Evolutionary conservation across 1,140 invertebrate genomes (phyloP), one percentile per base, ranked within the genome.

Genomic region (Scaptomyza montana): DNA sequence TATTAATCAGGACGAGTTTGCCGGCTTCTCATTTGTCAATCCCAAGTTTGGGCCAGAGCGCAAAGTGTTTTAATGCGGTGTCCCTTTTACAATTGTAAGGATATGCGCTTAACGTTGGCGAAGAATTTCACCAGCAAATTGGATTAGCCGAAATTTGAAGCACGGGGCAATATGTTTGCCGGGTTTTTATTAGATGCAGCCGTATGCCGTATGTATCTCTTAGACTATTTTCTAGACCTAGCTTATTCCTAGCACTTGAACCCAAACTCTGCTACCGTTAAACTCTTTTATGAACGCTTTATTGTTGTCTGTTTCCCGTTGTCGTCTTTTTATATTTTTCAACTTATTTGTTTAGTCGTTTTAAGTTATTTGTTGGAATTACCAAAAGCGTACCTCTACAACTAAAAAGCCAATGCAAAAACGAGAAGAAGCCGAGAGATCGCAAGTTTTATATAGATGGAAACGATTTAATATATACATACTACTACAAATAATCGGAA

Each of bases 1-100:
- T 74, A 99, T 99, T 89, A 99, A 99, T 94, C 94, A 94, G 93
- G 98, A 99, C 81, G 98, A 99, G 93, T 99, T 99, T 93, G 94
- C 95, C 73, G 98, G 98, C 45, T 99, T 99, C 93, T 99, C 98
- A 61, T 99, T 99, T 93, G 95, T 98, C 71, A 99, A 99, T 93
- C 94, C 95, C 76, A 97, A 98, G 92, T 99, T 95, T 93, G 96
- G 96, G 93, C 96, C 96, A 53, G 93, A 93, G 77, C 93, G 94
- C 68, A 92, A 92, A 78, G 90, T 91, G 64, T 91, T 89, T 77
- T 92, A 92, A 84, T 54, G 12, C 12, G n/a, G 36, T 16, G 53
- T 46, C 36, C 13, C 41, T 12, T 68, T 54, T 41, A 56, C 13
- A 19, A 45, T 28, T 36, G 30, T n/a, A 39, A 54, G 63, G 39